These are phyloP conservation scores for Synanthedon vespiformis DNA, from an alignment of 2,888 invertebrate species.

Conservation along the genomic window DNA sequence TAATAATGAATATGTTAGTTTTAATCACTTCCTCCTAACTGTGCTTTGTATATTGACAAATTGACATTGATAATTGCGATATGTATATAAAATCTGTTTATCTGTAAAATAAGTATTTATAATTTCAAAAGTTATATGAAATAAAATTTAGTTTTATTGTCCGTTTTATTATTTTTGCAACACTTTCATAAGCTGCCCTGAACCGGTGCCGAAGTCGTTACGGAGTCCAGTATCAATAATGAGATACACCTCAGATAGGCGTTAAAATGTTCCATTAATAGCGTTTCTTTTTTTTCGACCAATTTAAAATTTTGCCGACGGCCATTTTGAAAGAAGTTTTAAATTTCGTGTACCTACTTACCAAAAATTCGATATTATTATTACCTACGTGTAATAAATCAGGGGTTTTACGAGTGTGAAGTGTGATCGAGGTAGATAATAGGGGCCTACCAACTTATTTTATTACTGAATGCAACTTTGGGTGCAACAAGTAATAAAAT, in stretches of 20 bases:
- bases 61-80: not conserved
- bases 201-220: not conserved
- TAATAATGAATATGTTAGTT: not conserved
- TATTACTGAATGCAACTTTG: too few species aligned
- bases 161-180: slow-evolving; percentile 9
- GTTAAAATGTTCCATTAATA: slow-evolving; percentile 4
- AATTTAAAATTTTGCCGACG: slow-evolving; percentile 2
- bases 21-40: not conserved
- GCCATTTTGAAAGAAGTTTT: slow-evolving; percentile 1
- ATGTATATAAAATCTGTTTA: not conserved
- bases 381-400: not conserved
- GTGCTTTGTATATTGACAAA: not conserved
- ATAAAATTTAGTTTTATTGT: slow-evolving; percentile 10
- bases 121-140: slow-evolving; percentile 1
- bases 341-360: not conserved
- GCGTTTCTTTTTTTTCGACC: slow-evolving; percentile 1
- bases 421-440: not conserved
- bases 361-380: not conserved
- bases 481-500: too few species aligned
- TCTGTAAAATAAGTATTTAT: too few species aligned
- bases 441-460: too few species aligned
- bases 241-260: slow-evolving; percentile 7
- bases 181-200: slow-evolving; percentile 5
- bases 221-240: slow-evolving; percentile 1
- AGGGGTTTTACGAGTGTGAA: not conserved